A percentile compares a stretch with the other conserved stretches of the same genome.
phyloP scores from a whole-genome alignment of 1,140 invertebrate genomes.

The Chironomus striatipennis region DNA sequence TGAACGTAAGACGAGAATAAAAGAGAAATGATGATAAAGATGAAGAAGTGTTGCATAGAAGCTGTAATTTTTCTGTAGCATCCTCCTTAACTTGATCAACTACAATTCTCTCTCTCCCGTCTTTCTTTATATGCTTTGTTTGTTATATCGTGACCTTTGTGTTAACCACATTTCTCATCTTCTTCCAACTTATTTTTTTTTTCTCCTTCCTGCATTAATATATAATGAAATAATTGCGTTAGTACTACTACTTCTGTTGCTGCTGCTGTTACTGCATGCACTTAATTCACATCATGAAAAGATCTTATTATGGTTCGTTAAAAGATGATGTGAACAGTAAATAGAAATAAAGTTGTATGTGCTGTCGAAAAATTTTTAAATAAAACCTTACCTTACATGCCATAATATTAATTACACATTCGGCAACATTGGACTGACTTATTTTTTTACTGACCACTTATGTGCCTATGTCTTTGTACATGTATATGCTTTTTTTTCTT shows the following conservation, averaged over 20 bases:
- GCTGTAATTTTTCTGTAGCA: background rate
- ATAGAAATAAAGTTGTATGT: background rate
- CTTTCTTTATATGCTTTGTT: background rate
- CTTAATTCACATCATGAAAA: background rate
- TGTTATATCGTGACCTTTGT: conserved; percentile 18
- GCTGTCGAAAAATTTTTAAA: background rate
- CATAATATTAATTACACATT: background rate
- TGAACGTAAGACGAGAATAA: background rate
- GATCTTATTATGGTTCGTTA: conserved; percentile 15
- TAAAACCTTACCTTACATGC: background rate
- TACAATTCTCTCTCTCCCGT: background rate
- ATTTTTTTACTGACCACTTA: background rate
- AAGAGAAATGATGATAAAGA: conserved; percentile 1
- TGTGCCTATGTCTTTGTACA: background rate
- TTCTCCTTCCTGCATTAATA: background rate
- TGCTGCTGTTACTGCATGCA: background rate
- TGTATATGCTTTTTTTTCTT: background rate
- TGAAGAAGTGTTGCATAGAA: background rate
- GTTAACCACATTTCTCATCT: conserved; percentile 6
- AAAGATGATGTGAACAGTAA: background rate
- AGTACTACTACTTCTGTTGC: background rate
- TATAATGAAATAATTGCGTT: background rate
- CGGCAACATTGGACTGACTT: background rate
- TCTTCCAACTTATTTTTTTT: background rate
- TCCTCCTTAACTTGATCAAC: conserved; percentile 9